Base-by-base conservation (phyloP, 2,797 vertebrate genomes). In the Poeciliopsis paucimaculata region DNA sequence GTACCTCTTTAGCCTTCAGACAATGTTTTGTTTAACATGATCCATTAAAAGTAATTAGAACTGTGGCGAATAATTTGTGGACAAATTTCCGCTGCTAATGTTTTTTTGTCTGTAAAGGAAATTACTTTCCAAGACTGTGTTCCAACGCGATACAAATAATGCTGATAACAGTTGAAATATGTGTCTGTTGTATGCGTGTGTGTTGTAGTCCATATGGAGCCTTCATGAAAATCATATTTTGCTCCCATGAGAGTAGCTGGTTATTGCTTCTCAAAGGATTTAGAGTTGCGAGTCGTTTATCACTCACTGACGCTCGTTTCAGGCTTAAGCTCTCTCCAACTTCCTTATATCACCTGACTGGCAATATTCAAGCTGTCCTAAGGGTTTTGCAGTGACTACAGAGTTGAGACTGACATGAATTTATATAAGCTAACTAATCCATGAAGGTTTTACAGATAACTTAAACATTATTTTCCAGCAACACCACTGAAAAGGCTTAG, bases 311-410 rank as follows among this genome's bases (percentile, higher is more conserved):
- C 86, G 89, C 80, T 93, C 86, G 88, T 89, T 82, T 68, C 66
- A 70, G 78, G 23, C 49, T 82, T 72, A 78, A 74, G 80, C 75
- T 79, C 82, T 81, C 83, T 82, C 74, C 4, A 5, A 87, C 90
- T 91, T 91, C 76, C 77, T 85, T 90, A 91, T 82, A 84, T 90
- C 86, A 88, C 43, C 73, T 74, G 84, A 84, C 83, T 88, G 82
- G 86, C 55, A 75, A 77, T 43, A 60, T 43, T 41, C 4, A 73
- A 34, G 66, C 80, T 80, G 72, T 83, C 88, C 84, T 86, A 77
- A 80, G 55, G 86, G 89, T 64, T 85, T 88, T n/a, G 8, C 80
- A 73, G 71, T 76, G 51, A 81, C 81, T 80, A 51, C 31, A n/a
- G 31, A 83, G 72, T 16, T 20, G 43, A 82, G 74, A 78, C 79